A percentile compares a stretch with the other conserved stretches of the same genome.
These are phyloP conservation scores for Acleris cristana DNA, from an alignment of 2,888 invertebrate genomes.

Conservation along the genomic window DNA sequence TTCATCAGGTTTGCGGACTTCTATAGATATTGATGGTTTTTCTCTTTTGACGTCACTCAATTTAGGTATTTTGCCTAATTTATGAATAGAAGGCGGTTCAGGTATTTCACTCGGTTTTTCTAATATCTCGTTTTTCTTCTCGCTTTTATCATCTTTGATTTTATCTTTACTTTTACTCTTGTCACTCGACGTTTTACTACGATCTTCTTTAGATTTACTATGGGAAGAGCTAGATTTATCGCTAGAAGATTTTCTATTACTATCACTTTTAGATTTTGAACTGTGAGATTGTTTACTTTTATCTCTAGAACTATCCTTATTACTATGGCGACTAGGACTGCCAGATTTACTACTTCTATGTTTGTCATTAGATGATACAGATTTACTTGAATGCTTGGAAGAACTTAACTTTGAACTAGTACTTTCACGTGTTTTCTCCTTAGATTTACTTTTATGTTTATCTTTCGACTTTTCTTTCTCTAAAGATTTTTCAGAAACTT, in stretches of 20 bases:
- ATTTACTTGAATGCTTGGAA: slow-evolving; percentile 72
- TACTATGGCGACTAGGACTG: slow-evolving; percentile 70
- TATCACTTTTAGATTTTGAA: slow-evolving; percentile 67
- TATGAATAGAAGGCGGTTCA: slow-evolving; percentile 87
- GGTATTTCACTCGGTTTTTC: slow-evolving; percentile 83
- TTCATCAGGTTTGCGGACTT: slow-evolving; percentile 88
- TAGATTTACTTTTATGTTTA: slow-evolving; percentile 65
- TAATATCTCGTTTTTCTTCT: slow-evolving; percentile 52
- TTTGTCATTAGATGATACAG: slow-evolving; percentile 71
- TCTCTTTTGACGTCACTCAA: slow-evolving; percentile 85
- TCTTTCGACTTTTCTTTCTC: slow-evolving; percentile 67
- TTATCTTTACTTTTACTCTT: slow-evolving; percentile 55
- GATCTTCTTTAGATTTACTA: slow-evolving; percentile 65
- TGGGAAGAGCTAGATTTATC: slow-evolving; percentile 64
- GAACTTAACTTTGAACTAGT: slow-evolving; percentile 62
- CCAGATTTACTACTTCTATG: slow-evolving; percentile 65
- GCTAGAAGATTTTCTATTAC: slow-evolving; percentile 60
- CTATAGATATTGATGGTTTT: slow-evolving; percentile 92
- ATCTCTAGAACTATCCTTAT: slow-evolving; percentile 65
- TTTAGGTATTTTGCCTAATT: slow-evolving; percentile 91
- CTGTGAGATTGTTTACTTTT: slow-evolving; percentile 62
- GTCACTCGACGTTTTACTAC: slow-evolving; percentile 56
- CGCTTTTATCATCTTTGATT: slow-evolving; percentile 42
- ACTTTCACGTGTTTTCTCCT: slow-evolving; percentile 79
- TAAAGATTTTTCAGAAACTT: slow-evolving; percentile 61